Percentiles rank a stretch among this genome's conserved stretches.
phyloP scores from a whole-genome alignment of 2,888 invertebrate species.

The Monopis laevigella region DNA sequence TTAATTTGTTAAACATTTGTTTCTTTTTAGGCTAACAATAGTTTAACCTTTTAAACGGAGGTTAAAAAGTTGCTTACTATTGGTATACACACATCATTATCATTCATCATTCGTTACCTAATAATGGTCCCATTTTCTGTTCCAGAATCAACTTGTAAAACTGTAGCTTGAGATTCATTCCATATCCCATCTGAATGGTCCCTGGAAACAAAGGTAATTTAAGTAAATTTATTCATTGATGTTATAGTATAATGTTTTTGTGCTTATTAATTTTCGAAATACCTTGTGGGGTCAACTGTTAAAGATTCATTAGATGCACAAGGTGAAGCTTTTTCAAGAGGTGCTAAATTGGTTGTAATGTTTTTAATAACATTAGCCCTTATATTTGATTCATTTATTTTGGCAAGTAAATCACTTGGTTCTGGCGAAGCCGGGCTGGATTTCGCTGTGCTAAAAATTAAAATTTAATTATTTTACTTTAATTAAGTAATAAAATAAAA shows the following conservation, averaged over 20 bases:
- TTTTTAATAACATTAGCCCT: slow-evolving; percentile 36
- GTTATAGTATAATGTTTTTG: too few species aligned
- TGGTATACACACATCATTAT: too few species aligned
- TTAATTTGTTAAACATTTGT: background rate
- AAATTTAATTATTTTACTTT: slow-evolving; percentile 12
- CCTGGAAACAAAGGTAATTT: too few species aligned
- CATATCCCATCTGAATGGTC: slow-evolving; percentile 89
- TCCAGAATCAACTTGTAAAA: slow-evolving; percentile 77
- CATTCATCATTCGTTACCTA: slow-evolving; percentile 43
- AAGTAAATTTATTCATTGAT: too few species aligned
- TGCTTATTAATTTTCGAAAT: too few species aligned
- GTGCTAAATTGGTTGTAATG: slow-evolving; percentile 41
- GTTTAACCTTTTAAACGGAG: too few species aligned
- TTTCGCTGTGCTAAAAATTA: slow-evolving; percentile 59
- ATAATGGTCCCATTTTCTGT: slow-evolving; percentile 71
- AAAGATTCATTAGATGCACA: slow-evolving; percentile 87
- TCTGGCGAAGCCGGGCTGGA: slow-evolving; percentile 75
- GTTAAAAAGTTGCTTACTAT: too few species aligned
- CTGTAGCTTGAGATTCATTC: slow-evolving; percentile 90
- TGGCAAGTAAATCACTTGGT: slow-evolving; percentile 29
- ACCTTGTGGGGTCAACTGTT: slow-evolving; percentile 76
- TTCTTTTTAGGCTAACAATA: too few species aligned
- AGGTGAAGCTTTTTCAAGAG: slow-evolving; percentile 70
- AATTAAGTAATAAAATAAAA: slow-evolving; percentile 17
- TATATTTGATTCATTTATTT: slow-evolving; percentile 39